Evolutionary conservation across 1,140 invertebrate species (phyloP), one percentile per base, ranked within the genome.

Genomic region (Sycophila sp.): DNA sequence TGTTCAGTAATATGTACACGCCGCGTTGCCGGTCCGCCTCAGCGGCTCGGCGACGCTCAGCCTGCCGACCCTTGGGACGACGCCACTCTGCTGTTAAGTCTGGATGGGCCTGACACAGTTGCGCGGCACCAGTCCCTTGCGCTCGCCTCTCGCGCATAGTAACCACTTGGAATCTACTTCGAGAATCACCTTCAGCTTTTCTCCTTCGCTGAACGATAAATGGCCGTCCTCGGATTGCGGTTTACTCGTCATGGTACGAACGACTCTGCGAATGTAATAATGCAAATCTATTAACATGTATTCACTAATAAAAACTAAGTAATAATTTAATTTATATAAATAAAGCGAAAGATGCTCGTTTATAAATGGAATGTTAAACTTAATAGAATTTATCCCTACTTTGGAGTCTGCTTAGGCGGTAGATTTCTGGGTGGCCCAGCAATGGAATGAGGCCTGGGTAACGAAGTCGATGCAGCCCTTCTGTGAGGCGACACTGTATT

Each of bases 121-220:
- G 72, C 91, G 87, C 2, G 92, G 92, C 24, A 94, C 93, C 13
- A 94, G 86, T 64, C 93, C 93, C 79, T 94, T 94, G 65, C 90
- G 89, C n/a, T 92, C 91, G 19, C 92, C 92, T 69, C 91, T 86
- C 73, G 91, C 92, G 80, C 93, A 94, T 24, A 94, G 82, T 63
- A 94, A 82, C 89, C 92, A 93, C 77, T 93, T 92, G 73, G 89
- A 89, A 80, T 94, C 92, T 13, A 94, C 92, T 74, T 94, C 92
- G 28, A 94, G 83, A 40, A 94, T 91, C 4, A 94, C 89, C 73
- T 89, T 89, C 24, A 94, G 83, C 53, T 89, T 89, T 75, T 94
- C 92, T 1, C 92, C 93, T 78, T 93, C 92, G 75, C 91, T 92
- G 84, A 93, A 94, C 17, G 92, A 91, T n/a, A 94, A 83, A 76